These are phyloP conservation scores for Tetanocera ferruginea DNA, from an alignment of 2,888 invertebrate species.

Conservation along the genomic window DNA sequence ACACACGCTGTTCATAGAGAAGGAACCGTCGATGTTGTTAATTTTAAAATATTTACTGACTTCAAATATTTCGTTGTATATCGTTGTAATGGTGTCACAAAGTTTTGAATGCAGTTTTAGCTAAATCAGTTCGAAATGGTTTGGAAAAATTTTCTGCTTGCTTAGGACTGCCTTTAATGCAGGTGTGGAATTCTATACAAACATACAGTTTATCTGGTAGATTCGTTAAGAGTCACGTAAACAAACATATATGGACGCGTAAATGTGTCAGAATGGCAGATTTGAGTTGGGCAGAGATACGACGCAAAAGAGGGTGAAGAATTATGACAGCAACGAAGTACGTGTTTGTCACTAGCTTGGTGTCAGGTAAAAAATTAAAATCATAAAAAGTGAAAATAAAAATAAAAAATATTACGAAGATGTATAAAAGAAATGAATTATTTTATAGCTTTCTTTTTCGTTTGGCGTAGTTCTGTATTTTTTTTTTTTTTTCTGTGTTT, in stretches of 20 bases:
- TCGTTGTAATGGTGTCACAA: too few species aligned
- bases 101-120: too few species aligned
- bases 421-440: constrained; percentile 33
- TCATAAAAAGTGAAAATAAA: not conserved
- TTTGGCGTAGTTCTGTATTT: not conserved
- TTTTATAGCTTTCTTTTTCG: not conserved
- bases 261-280: not conserved
- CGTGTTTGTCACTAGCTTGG: not conserved
- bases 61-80: not conserved
- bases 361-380: constrained; percentile 4
- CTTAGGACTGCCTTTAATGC: constrained; percentile 21
- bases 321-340: not conserved
- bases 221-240: constrained; percentile 34
- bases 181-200: not conserved
- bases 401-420: not conserved
- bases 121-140: too few species aligned
- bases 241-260: constrained; percentile 16
- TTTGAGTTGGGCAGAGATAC: not conserved
- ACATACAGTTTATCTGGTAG: constrained; percentile 33
- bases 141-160: constrained; percentile 22
- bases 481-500: not conserved
- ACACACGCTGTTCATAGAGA: not conserved
- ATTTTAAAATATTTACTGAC: not conserved
- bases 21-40: not conserved
- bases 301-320: not conserved